Percentiles rank a stretch among this genome's conserved stretches.
These are phyloP conservation scores for Drosophila macrospina DNA, from an alignment of 2,888 invertebrate genomes.

Conservation along the genomic window DNA sequence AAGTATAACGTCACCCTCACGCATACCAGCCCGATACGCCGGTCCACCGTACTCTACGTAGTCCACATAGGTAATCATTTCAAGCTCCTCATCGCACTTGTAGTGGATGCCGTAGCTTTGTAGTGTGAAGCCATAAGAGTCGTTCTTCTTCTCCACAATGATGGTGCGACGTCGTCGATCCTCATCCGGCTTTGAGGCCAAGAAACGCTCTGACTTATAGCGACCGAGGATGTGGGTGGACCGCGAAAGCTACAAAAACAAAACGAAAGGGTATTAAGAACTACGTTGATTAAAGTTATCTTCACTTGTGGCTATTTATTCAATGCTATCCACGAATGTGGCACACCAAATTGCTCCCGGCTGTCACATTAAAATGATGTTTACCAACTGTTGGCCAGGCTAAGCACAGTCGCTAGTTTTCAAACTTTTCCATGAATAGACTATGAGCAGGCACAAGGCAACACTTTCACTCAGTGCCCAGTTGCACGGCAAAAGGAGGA, in stretches of 20 bases:
- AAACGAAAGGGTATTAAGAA: neutral
- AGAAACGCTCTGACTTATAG: slow-evolving; percentile 89
- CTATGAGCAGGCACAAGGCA: slow-evolving; percentile 51
- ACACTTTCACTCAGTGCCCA: slow-evolving; percentile 77
- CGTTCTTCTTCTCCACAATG: slow-evolving; percentile 95
- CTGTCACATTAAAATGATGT: slow-evolving; percentile 41
- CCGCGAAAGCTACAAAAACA: slow-evolving; percentile 66
- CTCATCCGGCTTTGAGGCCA: slow-evolving; percentile 91
- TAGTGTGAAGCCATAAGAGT: slow-evolving; percentile 97
- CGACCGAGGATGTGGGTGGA: slow-evolving; percentile 89
- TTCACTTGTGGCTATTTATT: slow-evolving; percentile 37
- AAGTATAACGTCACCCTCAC: slow-evolving; percentile 97
- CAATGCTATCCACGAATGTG: slow-evolving; percentile 54
- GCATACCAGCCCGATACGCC: slow-evolving; percentile 96
- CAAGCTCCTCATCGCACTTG: slow-evolving; percentile 96
- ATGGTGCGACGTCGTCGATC: slow-evolving; percentile 95
- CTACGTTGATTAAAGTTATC: slow-evolving; percentile 13
- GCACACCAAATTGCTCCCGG: slow-evolving; percentile 64
- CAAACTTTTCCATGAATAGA: slow-evolving; percentile 67
- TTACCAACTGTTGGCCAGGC: slow-evolving; percentile 33
- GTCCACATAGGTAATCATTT: slow-evolving; percentile 98
- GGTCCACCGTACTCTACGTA: slow-evolving; percentile 97
- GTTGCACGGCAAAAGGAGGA: slow-evolving; percentile 1
- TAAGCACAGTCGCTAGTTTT: slow-evolving; percentile 31
- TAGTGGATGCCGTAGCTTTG: slow-evolving; percentile 99